Evolutionary conservation across 1,140 invertebrate species (phyloP).

Genomic region (Hyles vespertilio): DNA sequence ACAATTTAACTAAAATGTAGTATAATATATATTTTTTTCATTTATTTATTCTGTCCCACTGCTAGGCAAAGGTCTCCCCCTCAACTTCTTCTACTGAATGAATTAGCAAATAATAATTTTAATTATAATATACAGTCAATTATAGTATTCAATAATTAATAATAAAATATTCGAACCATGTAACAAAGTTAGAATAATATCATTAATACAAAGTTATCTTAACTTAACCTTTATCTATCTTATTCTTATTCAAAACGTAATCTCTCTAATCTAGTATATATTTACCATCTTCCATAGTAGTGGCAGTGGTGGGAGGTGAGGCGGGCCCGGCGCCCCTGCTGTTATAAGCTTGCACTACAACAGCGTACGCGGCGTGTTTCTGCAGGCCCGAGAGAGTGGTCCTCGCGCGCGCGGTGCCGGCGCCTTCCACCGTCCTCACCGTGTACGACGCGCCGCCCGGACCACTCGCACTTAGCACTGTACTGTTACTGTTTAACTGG

Average conservation of each 20-base stretch:
- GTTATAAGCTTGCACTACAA: constrained; percentile 95
- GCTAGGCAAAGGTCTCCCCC: too few relatives aligned
- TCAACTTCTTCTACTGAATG: too few relatives aligned
- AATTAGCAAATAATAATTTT: too few relatives aligned
- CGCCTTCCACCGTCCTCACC: constrained; percentile 85
- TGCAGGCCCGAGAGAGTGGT: constrained; percentile 81
- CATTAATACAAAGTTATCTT: too few relatives aligned
- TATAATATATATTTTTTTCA: too few relatives aligned
- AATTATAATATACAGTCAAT: too few relatives aligned
- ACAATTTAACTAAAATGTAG: too few relatives aligned
- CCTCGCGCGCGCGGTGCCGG: constrained; percentile 75
- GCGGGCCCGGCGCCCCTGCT: constrained; percentile 91
- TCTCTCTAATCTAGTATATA: constrained; percentile 2
- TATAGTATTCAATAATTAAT: too few relatives aligned
- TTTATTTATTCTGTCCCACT: too few relatives aligned
- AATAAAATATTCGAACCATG: too few relatives aligned
- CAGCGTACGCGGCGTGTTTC: constrained; percentile 91
- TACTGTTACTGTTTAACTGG: constrained; percentile 64
- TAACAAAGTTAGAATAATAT: too few relatives aligned
- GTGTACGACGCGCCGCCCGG: constrained; percentile 77
- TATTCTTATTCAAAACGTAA: neutral
- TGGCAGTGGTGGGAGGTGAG: constrained; percentile 86
- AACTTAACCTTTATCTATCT: too few relatives aligned
- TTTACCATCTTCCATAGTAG: constrained; percentile 93
- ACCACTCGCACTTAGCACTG: constrained; percentile 56